phyloP scores from a whole-genome alignment of 2,113 vertebrate species.

The Monarcha castaneiventris region DNA sequence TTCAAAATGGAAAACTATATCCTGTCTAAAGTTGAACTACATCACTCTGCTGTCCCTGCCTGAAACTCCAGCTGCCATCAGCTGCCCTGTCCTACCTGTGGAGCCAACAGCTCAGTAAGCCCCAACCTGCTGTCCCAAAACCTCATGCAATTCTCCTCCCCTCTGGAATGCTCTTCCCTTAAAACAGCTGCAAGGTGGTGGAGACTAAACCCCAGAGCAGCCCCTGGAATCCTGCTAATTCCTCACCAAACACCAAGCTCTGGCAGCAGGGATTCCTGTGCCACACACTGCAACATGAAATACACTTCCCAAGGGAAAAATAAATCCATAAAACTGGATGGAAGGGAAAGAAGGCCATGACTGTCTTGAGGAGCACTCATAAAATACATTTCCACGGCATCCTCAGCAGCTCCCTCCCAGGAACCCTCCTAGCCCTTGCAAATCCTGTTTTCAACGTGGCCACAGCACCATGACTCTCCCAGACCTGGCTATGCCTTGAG shows the following conservation, averaged over 20 bases:
- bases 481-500: neutral
- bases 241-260: neutral
- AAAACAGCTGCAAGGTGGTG: neutral
- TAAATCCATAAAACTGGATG: neutral
- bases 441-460: rapidly evolving
- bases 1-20: neutral
- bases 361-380: neutral
- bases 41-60: neutral
- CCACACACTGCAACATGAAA: neutral
- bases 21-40: neutral
- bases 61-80: neutral
- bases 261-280: neutral
- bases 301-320: neutral
- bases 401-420: neutral
- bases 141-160: neutral
- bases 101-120: neutral
- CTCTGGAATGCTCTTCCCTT: neutral
- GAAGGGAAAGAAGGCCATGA: neutral
- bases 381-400: neutral
- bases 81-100: neutral
- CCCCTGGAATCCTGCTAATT: neutral
- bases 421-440: neutral
- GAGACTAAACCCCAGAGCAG: neutral
- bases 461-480: neutral
- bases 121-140: neutral